Base-by-base conservation (phyloP, 2,797 vertebrate genomes). In the Ctenochaetus hawaiiensis region DNA sequence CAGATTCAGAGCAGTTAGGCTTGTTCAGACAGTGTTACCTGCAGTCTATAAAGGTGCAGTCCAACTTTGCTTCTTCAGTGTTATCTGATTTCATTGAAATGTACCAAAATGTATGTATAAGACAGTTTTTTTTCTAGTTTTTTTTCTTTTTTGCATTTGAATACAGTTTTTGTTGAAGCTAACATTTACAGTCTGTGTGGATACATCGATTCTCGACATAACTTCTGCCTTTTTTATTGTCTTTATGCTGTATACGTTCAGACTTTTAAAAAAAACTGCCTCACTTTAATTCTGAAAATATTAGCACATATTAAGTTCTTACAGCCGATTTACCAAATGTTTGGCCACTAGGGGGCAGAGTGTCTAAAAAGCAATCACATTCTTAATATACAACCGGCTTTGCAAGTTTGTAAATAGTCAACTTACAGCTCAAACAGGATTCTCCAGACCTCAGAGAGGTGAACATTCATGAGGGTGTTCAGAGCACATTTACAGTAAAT, bases 1-100 rank as follows among this genome's bases (percentile, higher is more conserved):
- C 30, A 90, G 23, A 75, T n/a, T 53, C 1, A 75, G 12, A 83
- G 23, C 6, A 0, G 52, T 72, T 68, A 84, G 12, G 30, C 11
- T 52, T 34, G n/a, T 62, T 59, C 23, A 18, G 20, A 69, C 47
- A 34, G 57, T 0, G 1, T 60, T 23, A 69, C n/a, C 43, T 39
- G 5, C 22, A 44, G 10, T 14, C 14, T n/a, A 11, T 3, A 11
- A 23, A 51, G 51, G 18, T 48, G 14, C 4, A 30, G 26, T 30
- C 2, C 26, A 30, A 30, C 26, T 30, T 30, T 30, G 26, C 26
- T 30, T 45, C 52, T n/a, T 4, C 13, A 52, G 0, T 16, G 4
- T 44, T 56, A 5, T 10, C 53, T 63, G 5, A 12, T 1, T 6
- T 53, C 11, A 37, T 18, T 13, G 41, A 34, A 34, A 8, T 63